Conservation (phyloP, 1,140 invertebrate genomes). For the Caenorhabditis latens region DNA sequence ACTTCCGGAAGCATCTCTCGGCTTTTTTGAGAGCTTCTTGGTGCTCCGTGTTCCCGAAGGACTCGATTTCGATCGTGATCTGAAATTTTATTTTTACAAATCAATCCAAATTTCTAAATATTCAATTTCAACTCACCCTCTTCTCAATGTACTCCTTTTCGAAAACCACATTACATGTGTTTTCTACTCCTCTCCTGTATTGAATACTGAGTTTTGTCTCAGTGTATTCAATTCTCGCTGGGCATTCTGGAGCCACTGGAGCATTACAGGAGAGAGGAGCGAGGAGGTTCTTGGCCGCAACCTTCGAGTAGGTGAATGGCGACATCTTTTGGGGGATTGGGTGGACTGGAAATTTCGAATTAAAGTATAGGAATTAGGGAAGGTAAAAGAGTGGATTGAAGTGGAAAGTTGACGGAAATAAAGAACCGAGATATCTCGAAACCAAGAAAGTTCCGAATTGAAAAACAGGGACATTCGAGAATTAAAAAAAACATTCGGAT, state of each 20-base stretch:
- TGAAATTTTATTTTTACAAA: neutral
- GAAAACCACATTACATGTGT: neutral
- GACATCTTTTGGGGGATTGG: neutral
- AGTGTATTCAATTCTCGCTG: neutral
- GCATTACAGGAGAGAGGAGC: neutral
- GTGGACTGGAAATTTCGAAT: no score
- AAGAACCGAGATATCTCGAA: no score
- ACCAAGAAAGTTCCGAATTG: no score
- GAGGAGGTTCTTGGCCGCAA: neutral
- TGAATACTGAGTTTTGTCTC: neutral
- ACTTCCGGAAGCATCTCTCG: neutral
- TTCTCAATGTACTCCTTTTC: neutral
- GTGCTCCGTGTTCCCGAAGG: neutral
- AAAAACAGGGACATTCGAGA: no score
- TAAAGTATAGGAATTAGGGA: no score
- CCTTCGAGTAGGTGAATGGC: neutral
- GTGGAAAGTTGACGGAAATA: no score
- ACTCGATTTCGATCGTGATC: constrained; percentile 3
- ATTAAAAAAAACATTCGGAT: no score
- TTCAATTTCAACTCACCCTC: neutral
- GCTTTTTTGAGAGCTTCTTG: neutral
- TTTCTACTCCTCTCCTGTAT: neutral
- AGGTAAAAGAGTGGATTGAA: no score
- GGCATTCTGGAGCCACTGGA: neutral
- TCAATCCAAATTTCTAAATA: no score